Conservation (phyloP, 2,797 vertebrate species). For the Pogoniulus pusillus region DNA sequence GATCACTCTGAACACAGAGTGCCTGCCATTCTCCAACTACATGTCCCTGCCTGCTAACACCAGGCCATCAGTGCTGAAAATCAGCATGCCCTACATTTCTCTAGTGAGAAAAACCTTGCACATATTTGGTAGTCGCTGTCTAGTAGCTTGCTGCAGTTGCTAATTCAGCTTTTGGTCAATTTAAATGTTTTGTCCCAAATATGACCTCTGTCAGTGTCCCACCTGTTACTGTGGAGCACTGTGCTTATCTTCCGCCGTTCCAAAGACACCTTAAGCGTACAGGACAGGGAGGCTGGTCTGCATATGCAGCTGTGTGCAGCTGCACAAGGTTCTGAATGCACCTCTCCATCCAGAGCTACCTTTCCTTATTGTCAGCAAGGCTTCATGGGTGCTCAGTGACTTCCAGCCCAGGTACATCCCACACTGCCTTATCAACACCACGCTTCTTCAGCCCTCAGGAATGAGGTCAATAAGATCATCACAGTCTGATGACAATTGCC, state of each 20-base stretch:
- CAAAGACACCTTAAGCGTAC: neutral
- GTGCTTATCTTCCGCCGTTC: neutral
- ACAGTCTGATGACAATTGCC: neutral
- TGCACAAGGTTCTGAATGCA: neutral
- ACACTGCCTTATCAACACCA: rapidly evolving
- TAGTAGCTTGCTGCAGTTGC: neutral
- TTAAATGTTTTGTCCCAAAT: neutral
- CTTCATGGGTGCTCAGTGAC: rapidly evolving
- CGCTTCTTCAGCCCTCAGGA: neutral
- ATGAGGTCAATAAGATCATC: neutral
- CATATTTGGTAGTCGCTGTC: neutral
- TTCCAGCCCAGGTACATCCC: neutral
- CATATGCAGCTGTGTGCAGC: neutral
- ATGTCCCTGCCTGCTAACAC: neutral
- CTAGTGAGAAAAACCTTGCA: neutral
- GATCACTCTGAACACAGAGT: neutral
- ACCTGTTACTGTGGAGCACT: neutral
- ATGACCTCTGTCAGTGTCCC: neutral
- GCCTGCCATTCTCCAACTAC: neutral
- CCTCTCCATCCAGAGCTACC: neutral
- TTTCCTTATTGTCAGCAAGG: neutral
- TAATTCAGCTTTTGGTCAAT: neutral
- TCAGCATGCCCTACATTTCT: neutral
- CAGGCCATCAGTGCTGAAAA: neutral
- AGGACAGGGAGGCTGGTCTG: rapidly evolving